These are phyloP conservation scores for Parotia lawesii DNA, from an alignment of 2,113 vertebrate genomes.

Conservation along the genomic window DNA sequence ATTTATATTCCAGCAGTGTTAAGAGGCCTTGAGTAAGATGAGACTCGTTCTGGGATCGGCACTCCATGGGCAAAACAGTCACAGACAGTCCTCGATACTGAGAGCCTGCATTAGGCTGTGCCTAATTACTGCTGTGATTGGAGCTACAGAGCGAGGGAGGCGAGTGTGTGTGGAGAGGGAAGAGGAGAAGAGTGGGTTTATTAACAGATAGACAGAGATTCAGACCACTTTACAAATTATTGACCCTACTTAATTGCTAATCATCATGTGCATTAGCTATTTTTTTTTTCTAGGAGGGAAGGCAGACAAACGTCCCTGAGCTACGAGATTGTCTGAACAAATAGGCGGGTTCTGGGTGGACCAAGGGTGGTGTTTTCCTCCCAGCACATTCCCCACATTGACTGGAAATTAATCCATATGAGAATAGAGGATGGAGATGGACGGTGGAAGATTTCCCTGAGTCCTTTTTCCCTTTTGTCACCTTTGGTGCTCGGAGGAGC, in stretches of 20 bases:
- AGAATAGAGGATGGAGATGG: not conserved
- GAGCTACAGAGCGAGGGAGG: not conserved
- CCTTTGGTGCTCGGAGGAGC: not conserved
- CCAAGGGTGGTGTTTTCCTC: not conserved
- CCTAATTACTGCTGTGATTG: not conserved
- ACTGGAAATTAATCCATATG: not conserved
- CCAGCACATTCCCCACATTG: not conserved
- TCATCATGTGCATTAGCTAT: not conserved
- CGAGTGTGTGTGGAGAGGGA: not conserved
- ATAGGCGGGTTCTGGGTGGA: rapidly evolving
- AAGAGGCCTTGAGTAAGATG: not conserved
- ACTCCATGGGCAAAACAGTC: not conserved
- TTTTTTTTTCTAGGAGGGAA: not conserved
- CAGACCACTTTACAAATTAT: not conserved
- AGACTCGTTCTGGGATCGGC: not conserved
- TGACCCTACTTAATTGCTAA: not conserved
- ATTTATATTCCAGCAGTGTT: not conserved
- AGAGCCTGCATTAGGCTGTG: not conserved
- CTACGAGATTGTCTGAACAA: not conserved
- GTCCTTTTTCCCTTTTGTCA: not conserved
- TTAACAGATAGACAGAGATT: not conserved
- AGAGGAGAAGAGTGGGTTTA: not conserved
- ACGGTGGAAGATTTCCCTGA: not conserved
- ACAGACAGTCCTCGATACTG: not conserved
- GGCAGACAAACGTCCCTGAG: not conserved